Conservation (phyloP, 2,113 vertebrate genomes). For the Onychorhynchus coronatus region DNA sequence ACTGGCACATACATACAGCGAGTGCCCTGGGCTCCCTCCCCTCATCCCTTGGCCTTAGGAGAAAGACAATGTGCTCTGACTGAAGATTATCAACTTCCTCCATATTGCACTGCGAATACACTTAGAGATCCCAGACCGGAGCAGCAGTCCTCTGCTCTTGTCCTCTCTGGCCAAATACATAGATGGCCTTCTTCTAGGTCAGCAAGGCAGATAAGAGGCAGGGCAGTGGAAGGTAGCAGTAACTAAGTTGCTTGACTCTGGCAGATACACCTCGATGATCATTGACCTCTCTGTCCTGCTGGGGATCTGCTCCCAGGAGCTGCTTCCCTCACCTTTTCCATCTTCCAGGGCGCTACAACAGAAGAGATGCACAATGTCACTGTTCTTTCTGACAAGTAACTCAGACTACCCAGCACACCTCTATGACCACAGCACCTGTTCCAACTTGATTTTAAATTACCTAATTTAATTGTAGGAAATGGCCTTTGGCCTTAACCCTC, state of each 20-base stretch:
- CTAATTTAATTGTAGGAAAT: constrained; percentile 37
- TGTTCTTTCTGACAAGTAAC: not conserved
- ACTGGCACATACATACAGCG: not conserved
- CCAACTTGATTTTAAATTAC: constrained; percentile 27
- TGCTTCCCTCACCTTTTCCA: not conserved
- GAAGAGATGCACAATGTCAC: not conserved
- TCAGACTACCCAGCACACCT: not conserved
- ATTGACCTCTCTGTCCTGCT: fast-evolving
- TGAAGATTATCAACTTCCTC: not conserved
- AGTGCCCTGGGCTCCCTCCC: not conserved
- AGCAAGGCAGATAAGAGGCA: not conserved
- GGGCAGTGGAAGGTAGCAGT: not conserved
- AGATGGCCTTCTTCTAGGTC: fast-evolving
- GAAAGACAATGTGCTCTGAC: not conserved
- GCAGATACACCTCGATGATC: not conserved
- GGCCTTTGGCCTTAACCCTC: constrained; percentile 10
- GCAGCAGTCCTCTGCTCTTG: not conserved
- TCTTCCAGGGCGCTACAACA: not conserved
- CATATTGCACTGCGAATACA: not conserved
- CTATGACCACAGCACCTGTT: not conserved
- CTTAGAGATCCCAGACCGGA: not conserved
- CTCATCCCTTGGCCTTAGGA: not conserved
- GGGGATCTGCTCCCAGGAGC: not conserved
- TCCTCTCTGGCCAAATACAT: not conserved
- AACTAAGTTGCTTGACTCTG: not conserved